These are phyloP conservation scores for Zaprionus ornatus DNA, from an alignment of 1,140 invertebrate genomes.

Conservation along the genomic window DNA sequence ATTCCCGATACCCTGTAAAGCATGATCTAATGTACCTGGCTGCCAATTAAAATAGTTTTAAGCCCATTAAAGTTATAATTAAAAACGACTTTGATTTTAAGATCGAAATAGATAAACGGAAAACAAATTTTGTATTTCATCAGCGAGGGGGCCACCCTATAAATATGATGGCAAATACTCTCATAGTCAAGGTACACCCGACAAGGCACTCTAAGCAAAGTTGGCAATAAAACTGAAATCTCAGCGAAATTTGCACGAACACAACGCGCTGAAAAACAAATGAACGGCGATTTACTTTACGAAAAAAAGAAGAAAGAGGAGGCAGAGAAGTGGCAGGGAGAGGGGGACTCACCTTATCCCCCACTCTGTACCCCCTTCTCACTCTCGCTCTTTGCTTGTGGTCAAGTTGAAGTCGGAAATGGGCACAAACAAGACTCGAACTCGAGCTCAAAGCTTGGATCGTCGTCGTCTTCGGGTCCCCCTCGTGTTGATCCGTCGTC, in stretches of 20 bases:
- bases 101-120: neutral
- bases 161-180: neutral
- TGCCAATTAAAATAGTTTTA: neutral
- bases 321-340: neutral
- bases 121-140: neutral
- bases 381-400: constrained; percentile 48
- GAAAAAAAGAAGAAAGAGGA: constrained; percentile 51
- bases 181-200: neutral
- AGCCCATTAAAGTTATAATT: constrained; percentile 2
- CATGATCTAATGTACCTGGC: neutral
- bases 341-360: neutral
- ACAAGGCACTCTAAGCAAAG: neutral
- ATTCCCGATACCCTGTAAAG: constrained; percentile 5
- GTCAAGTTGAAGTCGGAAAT: constrained; percentile 78
- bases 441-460: neutral
- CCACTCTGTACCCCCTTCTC: neutral
- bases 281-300: constrained; percentile 69
- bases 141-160: neutral
- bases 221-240: constrained; percentile 54
- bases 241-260: constrained; percentile 73
- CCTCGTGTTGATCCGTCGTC: constrained; percentile 43
- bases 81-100: neutral
- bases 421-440: constrained; percentile 51
- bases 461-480: constrained; percentile 40
- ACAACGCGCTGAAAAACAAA: constrained; percentile 60